phyloP scores from a whole-genome alignment of 2,797 vertebrate species.

The Orestias chungarensis region DNA sequence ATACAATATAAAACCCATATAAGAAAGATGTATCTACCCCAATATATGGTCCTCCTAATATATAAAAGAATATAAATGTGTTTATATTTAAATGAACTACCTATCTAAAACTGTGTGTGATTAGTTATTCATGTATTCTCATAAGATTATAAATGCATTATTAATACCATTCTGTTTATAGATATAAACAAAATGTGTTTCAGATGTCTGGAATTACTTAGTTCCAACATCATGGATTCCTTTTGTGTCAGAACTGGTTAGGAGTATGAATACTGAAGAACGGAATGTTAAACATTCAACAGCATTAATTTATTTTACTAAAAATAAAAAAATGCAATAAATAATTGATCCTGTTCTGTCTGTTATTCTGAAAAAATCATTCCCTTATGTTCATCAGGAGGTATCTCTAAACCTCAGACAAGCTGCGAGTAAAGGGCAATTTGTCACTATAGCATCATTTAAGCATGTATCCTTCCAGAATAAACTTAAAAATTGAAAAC shows the following conservation, averaged over 20 bases:
- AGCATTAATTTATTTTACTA: conserved; percentile 42
- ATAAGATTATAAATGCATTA: not conserved
- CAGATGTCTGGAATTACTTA: not conserved
- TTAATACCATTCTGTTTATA: not conserved
- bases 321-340: conserved; percentile 12
- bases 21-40: too few relatives aligned
- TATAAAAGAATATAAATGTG: too few relatives aligned
- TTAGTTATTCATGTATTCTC: too few relatives aligned
- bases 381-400: conserved; percentile 31
- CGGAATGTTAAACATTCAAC: conserved; percentile 39
- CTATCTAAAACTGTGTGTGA: too few relatives aligned
- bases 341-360: not conserved
- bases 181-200: not conserved
- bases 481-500: not conserved
- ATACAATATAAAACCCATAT: too few relatives aligned
- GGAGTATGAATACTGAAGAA: conserved; percentile 37
- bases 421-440: conserved; percentile 1
- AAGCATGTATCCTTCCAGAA: conserved; percentile 12
- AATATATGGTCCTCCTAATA: too few relatives aligned
- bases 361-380: conserved; percentile 37
- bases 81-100: too few relatives aligned
- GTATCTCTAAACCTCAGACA: conserved; percentile 29
- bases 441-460: conserved; percentile 17
- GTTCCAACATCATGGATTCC: not conserved
- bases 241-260: conserved; percentile 13